Conservation (phyloP, 2,113 vertebrate genomes). For the Nerophis ophidion region DNA sequence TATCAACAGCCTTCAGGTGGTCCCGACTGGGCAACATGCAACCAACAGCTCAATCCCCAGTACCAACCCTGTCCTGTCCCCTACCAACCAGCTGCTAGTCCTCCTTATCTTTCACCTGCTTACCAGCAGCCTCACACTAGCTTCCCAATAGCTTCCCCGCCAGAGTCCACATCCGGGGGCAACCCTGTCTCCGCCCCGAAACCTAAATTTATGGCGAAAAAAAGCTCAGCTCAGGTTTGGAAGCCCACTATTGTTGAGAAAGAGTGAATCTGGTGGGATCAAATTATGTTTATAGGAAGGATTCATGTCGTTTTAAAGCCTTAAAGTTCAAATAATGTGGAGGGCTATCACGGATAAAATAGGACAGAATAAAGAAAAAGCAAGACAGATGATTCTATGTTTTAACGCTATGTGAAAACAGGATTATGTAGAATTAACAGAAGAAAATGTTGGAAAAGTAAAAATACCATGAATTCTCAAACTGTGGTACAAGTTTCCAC, state of each 20-base stretch:
- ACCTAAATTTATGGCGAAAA: conserved; percentile 96
- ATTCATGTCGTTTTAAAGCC: background rate
- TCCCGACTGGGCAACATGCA: conserved; percentile 59
- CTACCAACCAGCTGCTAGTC: conserved; percentile 61
- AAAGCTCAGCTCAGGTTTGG: conserved; percentile 91
- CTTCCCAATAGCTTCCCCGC: conserved; percentile 75
- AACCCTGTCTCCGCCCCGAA: conserved; percentile 78
- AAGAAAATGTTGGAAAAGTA: too few species aligned
- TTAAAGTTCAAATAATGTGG: conserved; percentile 29
- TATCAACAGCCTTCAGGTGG: conserved; percentile 52
- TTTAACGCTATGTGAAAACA: too few species aligned
- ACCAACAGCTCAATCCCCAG: conserved; percentile 46
- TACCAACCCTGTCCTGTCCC: conserved; percentile 54
- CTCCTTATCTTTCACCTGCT: conserved; percentile 56
- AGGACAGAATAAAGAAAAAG: conserved; percentile 9
- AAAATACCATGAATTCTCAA: too few species aligned
- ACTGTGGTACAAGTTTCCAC: too few species aligned
- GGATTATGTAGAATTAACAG: too few species aligned
- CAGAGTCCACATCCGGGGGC: conserved; percentile 66
- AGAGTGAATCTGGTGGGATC: conserved; percentile 59
- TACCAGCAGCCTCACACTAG: conserved; percentile 53
- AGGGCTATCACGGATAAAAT: conserved; percentile 13
- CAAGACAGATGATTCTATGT: background rate
- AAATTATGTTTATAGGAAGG: conserved; percentile 1
- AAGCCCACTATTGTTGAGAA: conserved; percentile 80